Base-by-base conservation (phyloP, 2,888 invertebrate genomes). In the Hypercompe scribonia region DNA sequence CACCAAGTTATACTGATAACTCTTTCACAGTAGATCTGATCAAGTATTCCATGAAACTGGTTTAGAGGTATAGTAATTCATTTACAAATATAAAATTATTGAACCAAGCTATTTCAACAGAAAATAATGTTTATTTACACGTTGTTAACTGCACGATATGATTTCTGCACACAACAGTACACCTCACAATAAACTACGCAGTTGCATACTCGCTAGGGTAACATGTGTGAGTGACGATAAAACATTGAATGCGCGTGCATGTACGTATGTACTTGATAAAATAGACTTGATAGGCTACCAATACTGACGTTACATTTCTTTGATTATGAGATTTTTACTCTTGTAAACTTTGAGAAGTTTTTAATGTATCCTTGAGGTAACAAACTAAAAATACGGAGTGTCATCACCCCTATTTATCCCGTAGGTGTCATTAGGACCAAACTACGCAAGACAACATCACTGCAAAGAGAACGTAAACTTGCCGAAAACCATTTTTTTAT, bases 151-250 rank as follows among this genome's bases (percentile, higher is more conserved):
- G 73, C 77, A 81, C 78, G 74, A 76, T 79, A 81, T 72, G 78
- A 82, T 86, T 86, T 83, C 83, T 80, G 82, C 81, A 85, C 87
- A 87, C 85, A 84, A 83, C 82, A 83, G 81, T 84, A 86, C 85
- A 86, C 89, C 89, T 90, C 88, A 87, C 86, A 88, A 88, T 88
- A 88, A 90, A 92, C 92, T 93, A 91, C 94, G 93, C 94, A 94
- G 93, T 93, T 91, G 89, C 89, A 91, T 89, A 82, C 79, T 87
- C 84, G 84, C 83, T 82, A 86, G 75, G 78, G 85, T 82, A 77
- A 76, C 78, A 82, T 81, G 81, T 89, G 88, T 88, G 84, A 82
- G 86, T 80, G 83, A 84, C 83, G 88, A 86, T 86, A 84, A 82
- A 82, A 86, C 87, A 83, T 82, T 81, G 81, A 83, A 81, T 86